These are phyloP conservation scores for Dicerorhinus sumatrensis DNA, from an alignment of 2,113 vertebrate genomes.

Conservation along the genomic window DNA sequence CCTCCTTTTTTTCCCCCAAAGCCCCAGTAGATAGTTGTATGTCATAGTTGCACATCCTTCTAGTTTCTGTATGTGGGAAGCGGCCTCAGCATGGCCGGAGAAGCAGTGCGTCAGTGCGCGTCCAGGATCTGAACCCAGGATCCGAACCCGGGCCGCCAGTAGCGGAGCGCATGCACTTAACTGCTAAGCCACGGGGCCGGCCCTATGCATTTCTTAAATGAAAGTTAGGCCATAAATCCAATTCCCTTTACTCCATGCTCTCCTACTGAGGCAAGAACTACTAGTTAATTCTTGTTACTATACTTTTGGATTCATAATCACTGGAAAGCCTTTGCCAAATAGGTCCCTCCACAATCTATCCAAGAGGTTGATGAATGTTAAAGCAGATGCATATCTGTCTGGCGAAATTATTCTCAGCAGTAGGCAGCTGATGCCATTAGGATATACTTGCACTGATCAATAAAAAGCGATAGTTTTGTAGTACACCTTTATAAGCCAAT, in stretches of 20 bases:
- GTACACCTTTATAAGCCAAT: background rate
- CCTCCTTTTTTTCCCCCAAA: too few species aligned
- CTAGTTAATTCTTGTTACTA: background rate
- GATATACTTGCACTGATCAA: background rate
- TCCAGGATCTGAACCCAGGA: too few species aligned
- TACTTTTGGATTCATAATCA: background rate
- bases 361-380: background rate
- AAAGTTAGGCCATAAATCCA: background rate
- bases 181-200: too few species aligned
- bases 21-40: too few species aligned
- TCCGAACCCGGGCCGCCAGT: too few species aligned
- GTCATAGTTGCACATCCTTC: too few species aligned
- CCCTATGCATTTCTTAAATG: background rate
- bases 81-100: too few species aligned
- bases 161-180: too few species aligned
- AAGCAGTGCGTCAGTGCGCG: too few species aligned
- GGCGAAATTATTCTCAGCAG: background rate
- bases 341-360: background rate
- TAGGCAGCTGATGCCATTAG: background rate
- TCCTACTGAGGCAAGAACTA: background rate
- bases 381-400: background rate
- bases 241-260: background rate
- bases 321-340: background rate
- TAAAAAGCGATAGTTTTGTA: background rate
- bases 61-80: too few species aligned